phyloP scores from a whole-genome alignment of 2,113 vertebrate genomes.

The Progne subis region DNA sequence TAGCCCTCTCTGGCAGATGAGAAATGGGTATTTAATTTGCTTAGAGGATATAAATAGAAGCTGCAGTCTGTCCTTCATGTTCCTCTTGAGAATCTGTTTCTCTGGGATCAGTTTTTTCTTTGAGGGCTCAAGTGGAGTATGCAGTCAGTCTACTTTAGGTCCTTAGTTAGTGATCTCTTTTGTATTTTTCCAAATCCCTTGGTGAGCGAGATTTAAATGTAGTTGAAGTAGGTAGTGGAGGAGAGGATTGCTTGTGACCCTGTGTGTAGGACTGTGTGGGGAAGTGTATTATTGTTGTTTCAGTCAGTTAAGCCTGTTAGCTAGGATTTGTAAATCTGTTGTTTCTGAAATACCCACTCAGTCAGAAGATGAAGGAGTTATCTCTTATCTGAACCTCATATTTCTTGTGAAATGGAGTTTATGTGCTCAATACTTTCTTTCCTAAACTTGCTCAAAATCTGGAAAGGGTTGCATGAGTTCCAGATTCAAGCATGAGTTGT shows the following conservation, averaged over 20 bases:
- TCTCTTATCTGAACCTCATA: not conserved
- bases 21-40: not conserved
- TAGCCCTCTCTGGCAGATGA: not conserved
- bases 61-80: not conserved
- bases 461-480: not conserved
- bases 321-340: not conserved
- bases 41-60: not conserved
- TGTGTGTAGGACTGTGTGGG: not conserved
- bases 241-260: not conserved
- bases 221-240: not conserved
- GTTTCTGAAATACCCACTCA: not conserved
- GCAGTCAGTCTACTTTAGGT: not conserved
- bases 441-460: not conserved
- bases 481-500: not conserved
- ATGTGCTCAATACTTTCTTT: not conserved
- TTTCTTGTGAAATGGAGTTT: not conserved
- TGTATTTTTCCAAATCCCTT: not conserved
- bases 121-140: not conserved
- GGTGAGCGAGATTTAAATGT: not conserved
- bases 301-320: not conserved
- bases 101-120: not conserved
- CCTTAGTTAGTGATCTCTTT: not conserved
- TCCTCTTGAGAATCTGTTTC: not conserved
- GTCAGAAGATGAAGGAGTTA: not conserved
- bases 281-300: not conserved